Evolutionary conservation across 2,113 vertebrate genomes (phyloP), one percentile per base, ranked within the genome.

Genomic region (Condylura cristata): DNA sequence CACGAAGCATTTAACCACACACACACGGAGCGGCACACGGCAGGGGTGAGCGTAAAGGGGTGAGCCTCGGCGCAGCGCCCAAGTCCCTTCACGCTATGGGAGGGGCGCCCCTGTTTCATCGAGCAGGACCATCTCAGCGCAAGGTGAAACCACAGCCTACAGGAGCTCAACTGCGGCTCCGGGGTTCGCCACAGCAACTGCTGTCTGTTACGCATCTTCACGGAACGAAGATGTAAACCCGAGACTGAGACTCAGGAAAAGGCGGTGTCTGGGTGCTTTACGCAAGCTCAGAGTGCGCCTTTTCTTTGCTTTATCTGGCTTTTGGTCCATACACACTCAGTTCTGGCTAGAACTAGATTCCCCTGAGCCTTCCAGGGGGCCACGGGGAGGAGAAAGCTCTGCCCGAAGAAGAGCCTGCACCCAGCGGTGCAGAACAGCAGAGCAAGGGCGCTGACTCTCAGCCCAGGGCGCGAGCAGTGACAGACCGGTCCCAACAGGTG

Each of bases 291-390:
- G 24, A 86, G 48, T 12, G 24, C 24, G 80, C 86, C 17, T 85
- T 90, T 41, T 72, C 28, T 89, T 91, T 58, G 80, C 75, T 70
- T 60, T 28, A 56, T 26, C 63, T 87, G 82, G 48, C 78, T 90
- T 41, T 88, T 48, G 72, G 28, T 32, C 41, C 74, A 46, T 2
- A 80, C 13, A 11, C 41, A 46, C 18, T 74, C 34, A 17, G 34
- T 71, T 76, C 34, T 88, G 48, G 34, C 44, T 79, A 37, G 9
- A 65, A 28, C 48, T 72, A 37, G 72, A 80, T 60, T 86, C 51
- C 78, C 71, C 46, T 58, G 24, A 61, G 48, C 24, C 78, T 95
- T 14, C 20, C 41, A 61, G 61, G 94, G 94, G 58, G 44, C 44
- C 48, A n/a, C 11, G 6, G 13, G 17, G 83, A 88, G 44, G 83